Evolutionary conservation across 2,113 vertebrate genomes (phyloP).

Genomic region (Pelvicachromis taeniatus): DNA sequence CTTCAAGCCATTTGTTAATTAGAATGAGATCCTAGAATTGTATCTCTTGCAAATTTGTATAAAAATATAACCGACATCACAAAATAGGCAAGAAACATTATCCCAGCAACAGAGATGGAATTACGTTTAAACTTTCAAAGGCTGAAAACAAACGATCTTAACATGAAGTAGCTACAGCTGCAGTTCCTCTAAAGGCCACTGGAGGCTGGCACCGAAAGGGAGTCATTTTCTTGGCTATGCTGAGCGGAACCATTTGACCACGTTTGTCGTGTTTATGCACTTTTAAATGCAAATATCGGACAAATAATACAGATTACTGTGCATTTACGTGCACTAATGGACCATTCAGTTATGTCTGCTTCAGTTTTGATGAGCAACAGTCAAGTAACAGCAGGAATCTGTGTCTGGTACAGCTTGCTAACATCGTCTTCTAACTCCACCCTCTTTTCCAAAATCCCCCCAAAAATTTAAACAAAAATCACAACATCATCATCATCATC

Average conservation of each 20-base stretch:
- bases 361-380: background rate
- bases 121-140: background rate
- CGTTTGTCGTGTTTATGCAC: background rate
- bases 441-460: background rate
- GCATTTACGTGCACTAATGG: background rate
- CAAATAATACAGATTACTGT: background rate
- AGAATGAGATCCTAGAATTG: background rate
- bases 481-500: too few relatives aligned
- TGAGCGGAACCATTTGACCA: background rate
- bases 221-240: background rate
- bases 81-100: background rate
- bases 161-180: background rate
- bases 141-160: background rate
- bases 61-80: background rate
- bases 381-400: background rate
- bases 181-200: background rate
- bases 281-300: background rate
- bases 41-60: background rate
- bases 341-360: accelerated
- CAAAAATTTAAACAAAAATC: too few relatives aligned
- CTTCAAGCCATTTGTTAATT: background rate
- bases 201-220: accelerated
- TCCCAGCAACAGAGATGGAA: background rate
- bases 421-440: background rate
- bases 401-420: background rate